Evolutionary conservation across 2,797 vertebrate species (phyloP), one percentile per base, ranked within the genome.

Genomic region (Myotis myotis): DNA sequence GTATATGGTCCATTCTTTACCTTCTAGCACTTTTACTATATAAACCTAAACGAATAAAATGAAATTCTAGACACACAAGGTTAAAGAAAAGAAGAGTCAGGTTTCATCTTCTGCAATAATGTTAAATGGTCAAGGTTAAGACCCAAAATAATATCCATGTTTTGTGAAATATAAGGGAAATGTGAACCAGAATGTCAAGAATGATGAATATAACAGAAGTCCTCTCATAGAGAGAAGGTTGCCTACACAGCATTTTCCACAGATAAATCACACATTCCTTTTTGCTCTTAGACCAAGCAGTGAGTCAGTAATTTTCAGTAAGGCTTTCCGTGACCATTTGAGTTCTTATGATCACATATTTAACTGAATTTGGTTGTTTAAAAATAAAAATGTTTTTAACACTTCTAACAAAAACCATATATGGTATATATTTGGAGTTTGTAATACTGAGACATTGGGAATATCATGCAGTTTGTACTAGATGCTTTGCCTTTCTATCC

Each of bases 61-160:
- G 22, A 80, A 96, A 94, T 23, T 22, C 9, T 25, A 64, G 49
- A 86, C 72, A 57, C 2, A 91, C 89, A 79, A 57, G 80, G 71
- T 83, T 95, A 97, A 96, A 87, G 93, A 94, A 96, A 53, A 96
- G 96, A 92, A 87, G 85, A 87, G 79, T 97, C 92, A 93, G 90
- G 47, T 60, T 97, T 89, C 79, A 87, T 95, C 57, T 91, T 83
- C 79, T 86, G 76, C 62, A 91, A 87, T 93, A 78, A 89, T 87
- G 78, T 89, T 91, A 93, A 96, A 88, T 87, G 96, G 93, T 97
- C 97, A 97, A 96, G 94, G 96, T 91, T 87, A 96, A 57, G 68
- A 91, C 96, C 79, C 84, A 94, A 85, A 96, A 64, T 62, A 96
- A 96, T 96, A 94, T 84, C 93, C 81, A 53, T 89, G 87, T 86